Percentiles rank a stretch among this genome's conserved stretches.
phyloP scores from a whole-genome alignment of 2,113 vertebrate species.

The Sturnira hondurensis region DNA sequence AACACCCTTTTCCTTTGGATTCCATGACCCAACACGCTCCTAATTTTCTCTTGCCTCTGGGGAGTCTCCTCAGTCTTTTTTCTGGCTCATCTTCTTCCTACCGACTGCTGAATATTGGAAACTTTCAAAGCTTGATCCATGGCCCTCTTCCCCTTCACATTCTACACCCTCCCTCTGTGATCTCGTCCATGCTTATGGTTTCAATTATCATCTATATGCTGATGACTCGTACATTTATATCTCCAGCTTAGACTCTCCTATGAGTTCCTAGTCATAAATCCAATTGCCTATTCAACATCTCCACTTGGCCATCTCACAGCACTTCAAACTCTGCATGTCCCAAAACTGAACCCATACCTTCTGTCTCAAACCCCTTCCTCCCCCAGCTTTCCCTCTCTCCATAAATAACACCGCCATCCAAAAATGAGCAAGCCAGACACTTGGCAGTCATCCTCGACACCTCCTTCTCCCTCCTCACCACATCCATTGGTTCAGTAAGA shows the following conservation, averaged over 20 bases:
- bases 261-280: constrained; percentile 64
- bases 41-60: neutral
- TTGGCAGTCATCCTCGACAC: constrained; percentile 14
- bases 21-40: neutral
- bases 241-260: constrained; percentile 37
- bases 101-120: neutral
- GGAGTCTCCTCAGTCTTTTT: neutral
- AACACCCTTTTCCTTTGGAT: constrained; percentile 11
- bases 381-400: constrained; percentile 25
- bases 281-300: constrained; percentile 46
- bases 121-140: constrained; percentile 42
- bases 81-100: neutral
- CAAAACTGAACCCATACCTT: constrained; percentile 60
- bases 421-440: neutral
- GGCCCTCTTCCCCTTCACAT: neutral
- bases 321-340: constrained; percentile 41
- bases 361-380: constrained; percentile 18
- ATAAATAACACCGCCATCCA: constrained; percentile 2
- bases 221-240: constrained; percentile 68
- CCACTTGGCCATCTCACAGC: constrained; percentile 61
- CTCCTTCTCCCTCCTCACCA: constrained; percentile 1
- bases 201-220: constrained; percentile 69
- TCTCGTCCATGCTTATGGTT: constrained; percentile 48
- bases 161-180: constrained; percentile 46
- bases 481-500: neutral